phyloP scores from a whole-genome alignment of 2,113 vertebrate genomes.

The Bagarius yarrelli region DNA sequence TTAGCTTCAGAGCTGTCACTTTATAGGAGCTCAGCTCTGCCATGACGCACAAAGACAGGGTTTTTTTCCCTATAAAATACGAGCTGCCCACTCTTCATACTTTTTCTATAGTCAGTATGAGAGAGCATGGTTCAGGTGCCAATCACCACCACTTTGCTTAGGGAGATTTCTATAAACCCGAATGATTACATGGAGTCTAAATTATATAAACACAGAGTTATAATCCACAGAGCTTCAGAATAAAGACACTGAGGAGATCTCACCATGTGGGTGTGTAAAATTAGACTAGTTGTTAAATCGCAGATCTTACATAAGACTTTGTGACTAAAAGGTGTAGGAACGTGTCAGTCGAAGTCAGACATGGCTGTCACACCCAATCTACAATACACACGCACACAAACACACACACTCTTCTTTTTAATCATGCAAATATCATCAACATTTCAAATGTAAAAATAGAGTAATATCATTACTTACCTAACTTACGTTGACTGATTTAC shows the following conservation, averaged over 20 bases:
- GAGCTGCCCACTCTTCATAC: not conserved
- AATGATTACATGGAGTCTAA: not conserved
- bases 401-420: too few relatives aligned
- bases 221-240: not conserved
- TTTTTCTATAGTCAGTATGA: not conserved
- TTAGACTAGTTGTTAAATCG: not conserved
- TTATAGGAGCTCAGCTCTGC: not conserved
- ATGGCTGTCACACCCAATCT: too few relatives aligned
- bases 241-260: not conserved
- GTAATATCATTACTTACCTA: too few relatives aligned
- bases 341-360: too few relatives aligned
- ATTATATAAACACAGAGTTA: not conserved
- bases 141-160: not conserved
- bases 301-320: not conserved
- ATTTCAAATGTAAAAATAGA: too few relatives aligned
- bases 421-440: too few relatives aligned
- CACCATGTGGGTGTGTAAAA: not conserved
- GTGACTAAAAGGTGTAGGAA: not conserved
- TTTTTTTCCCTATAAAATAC: not conserved
- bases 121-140: not conserved
- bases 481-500: too few relatives aligned
- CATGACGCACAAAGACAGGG: not conserved
- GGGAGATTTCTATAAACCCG: not conserved
- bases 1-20: not conserved
- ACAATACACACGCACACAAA: too few relatives aligned